Conservation (phyloP, 2,888 invertebrate species). For the Crepidodera aurea region DNA sequence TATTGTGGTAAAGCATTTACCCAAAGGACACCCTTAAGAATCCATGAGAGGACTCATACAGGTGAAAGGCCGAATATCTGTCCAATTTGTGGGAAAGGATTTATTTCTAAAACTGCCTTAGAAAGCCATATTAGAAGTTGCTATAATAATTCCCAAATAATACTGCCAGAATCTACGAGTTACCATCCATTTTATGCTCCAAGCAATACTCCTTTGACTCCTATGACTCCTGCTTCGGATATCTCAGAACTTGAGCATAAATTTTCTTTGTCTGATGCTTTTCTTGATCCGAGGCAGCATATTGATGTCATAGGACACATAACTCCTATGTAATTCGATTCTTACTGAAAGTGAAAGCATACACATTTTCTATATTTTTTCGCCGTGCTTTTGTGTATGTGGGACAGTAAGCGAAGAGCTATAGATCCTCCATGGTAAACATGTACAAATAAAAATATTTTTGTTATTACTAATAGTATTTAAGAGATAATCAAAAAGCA, state of each 20-base stretch:
- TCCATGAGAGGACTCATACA: conserved; percentile 69
- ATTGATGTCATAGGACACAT: conserved; percentile 33
- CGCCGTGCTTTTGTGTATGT: no score
- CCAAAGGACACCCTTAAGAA: conserved; percentile 67
- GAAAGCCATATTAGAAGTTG: conserved; percentile 56
- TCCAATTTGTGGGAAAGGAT: conserved; percentile 54
- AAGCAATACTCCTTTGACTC: conserved; percentile 33
- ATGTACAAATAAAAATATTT: no score
- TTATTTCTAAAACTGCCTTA: conserved; percentile 56
- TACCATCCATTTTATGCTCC: conserved; percentile 33
- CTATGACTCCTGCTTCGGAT: conserved; percentile 36
- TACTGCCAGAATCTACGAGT: conserved; percentile 32
- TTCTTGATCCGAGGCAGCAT: conserved; percentile 33
- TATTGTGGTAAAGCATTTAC: conserved; percentile 58
- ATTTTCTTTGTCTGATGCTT: conserved; percentile 35
- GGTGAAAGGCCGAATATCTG: conserved; percentile 68
- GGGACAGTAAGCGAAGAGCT: no score
- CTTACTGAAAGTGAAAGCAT: no score
- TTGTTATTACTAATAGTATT: no score
- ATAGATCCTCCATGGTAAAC: no score
- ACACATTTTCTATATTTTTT: not conserved
- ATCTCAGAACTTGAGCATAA: conserved; percentile 38
- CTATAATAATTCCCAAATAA: conserved; percentile 36
- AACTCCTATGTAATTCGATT: conserved; percentile 26
- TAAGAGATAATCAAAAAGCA: no score